Percentiles rank a stretch among this genome's conserved stretches.
Evolutionary conservation across 2,113 vertebrate species (phyloP).

Genomic region (human (Homo sapiens)): DNA sequence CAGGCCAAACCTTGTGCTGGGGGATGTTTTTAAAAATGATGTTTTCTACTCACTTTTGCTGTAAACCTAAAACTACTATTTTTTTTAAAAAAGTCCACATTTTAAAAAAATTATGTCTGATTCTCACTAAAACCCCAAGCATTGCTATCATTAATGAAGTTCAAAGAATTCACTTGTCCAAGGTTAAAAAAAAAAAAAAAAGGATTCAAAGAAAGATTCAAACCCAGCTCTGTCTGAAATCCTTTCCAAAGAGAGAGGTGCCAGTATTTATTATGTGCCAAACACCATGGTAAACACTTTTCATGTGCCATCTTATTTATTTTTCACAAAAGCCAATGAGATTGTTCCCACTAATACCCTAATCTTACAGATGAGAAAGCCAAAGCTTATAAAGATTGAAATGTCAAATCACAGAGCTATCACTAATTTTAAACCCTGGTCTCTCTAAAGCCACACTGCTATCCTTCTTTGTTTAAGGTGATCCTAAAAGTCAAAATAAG

Average conservation of each 20-base stretch:
- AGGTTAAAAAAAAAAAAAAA: background rate
- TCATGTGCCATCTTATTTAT: background rate
- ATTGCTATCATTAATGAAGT: background rate
- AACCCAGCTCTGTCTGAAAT: background rate
- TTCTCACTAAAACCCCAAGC: background rate
- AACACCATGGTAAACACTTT: background rate
- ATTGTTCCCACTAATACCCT: background rate
- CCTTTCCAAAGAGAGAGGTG: slow-evolving; percentile 3
- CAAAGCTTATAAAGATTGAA: background rate
- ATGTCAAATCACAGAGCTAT: background rate
- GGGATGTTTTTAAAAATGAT: background rate
- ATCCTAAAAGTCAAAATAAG: slow-evolving; percentile 15
- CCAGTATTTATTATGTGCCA: background rate
- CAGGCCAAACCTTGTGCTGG: background rate
- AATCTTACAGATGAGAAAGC: slow-evolving; percentile 6
- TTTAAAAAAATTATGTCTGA: background rate
- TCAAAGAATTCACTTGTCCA: background rate
- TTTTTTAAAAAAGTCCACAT: background rate
- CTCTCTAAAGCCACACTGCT: background rate
- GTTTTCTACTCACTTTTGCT: background rate
- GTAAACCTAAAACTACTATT: background rate
- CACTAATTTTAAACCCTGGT: background rate
- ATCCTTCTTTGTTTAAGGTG: slow-evolving; percentile 2
- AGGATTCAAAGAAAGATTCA: slow-evolving; percentile 10
- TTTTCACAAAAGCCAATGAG: background rate